Percentiles rank a stretch among this genome's conserved stretches.
Conservation (phyloP, 2,113 vertebrate genomes). For the Semicossyphus pulcher region DNA sequence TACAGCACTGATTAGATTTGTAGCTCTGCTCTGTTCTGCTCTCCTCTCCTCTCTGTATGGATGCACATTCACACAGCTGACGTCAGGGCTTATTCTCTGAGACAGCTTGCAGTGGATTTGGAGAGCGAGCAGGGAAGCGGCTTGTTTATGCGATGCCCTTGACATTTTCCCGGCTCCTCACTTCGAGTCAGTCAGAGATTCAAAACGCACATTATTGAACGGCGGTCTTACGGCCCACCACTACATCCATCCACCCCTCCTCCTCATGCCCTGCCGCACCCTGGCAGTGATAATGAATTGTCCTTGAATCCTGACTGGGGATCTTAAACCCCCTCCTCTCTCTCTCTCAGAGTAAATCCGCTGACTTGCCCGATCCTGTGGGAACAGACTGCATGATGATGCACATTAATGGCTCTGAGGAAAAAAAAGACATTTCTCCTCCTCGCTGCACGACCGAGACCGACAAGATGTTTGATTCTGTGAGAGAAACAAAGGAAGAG, state of each 20-base stretch:
- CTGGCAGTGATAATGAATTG: slow-evolving; percentile 58
- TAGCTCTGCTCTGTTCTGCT: neutral
- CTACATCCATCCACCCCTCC: neutral
- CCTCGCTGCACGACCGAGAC: slow-evolving; percentile 6
- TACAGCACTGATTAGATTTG: neutral
- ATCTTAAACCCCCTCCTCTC: slow-evolving; percentile 36
- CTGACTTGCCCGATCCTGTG: slow-evolving; percentile 56
- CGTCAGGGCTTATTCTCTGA: slow-evolving; percentile 40
- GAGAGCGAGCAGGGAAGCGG: slow-evolving; percentile 27
- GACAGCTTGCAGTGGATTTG: slow-evolving; percentile 61
- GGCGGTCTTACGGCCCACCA: slow-evolving; percentile 12
- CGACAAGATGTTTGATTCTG: slow-evolving; percentile 40
- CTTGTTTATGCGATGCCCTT: slow-evolving; percentile 66
- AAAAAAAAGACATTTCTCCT: slow-evolving; percentile 19
- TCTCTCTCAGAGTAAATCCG: slow-evolving; percentile 51
- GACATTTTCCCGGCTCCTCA: slow-evolving; percentile 63
- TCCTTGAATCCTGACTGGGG: slow-evolving; percentile 59
- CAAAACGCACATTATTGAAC: slow-evolving; percentile 62
- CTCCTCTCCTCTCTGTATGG: neutral
- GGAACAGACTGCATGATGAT: slow-evolving; percentile 67
- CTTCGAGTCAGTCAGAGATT: slow-evolving; percentile 53
- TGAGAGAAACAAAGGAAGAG: slow-evolving; percentile 24
- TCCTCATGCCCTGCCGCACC: slow-evolving; percentile 21
- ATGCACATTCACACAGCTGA: slow-evolving; percentile 31
- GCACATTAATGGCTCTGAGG: slow-evolving; percentile 57